Evolutionary conservation across 2,113 vertebrate genomes (phyloP).

Genomic region (Dipodomys merriami): DNA sequence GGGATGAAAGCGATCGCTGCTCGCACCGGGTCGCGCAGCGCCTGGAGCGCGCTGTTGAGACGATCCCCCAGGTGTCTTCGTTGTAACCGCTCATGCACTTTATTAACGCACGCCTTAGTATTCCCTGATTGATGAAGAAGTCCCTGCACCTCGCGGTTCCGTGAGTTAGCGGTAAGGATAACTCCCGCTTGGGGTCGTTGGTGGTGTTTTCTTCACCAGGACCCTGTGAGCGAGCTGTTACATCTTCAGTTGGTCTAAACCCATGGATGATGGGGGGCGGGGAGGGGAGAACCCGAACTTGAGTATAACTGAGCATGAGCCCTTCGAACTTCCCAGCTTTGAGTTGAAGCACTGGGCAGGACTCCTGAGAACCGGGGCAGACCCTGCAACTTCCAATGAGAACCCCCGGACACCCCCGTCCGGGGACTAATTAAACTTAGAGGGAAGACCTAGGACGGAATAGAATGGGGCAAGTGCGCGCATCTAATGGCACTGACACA

Average conservation of each 20-base stretch:
- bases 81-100: too few species aligned
- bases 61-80: too few species aligned
- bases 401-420: background rate
- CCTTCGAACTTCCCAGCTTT: background rate
- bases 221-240: background rate
- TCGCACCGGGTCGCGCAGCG: too few species aligned
- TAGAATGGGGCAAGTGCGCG: background rate
- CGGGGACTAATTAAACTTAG: background rate
- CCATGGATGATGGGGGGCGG: background rate
- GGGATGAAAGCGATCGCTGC: background rate
- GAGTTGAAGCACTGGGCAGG: background rate
- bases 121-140: background rate
- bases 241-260: background rate
- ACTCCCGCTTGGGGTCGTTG: background rate
- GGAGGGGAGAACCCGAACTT: background rate
- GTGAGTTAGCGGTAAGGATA: background rate
- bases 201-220: background rate
- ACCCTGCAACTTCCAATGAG: background rate
- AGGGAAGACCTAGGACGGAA: background rate
- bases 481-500: background rate
- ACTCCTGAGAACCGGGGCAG: background rate
- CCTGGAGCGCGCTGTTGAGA: background rate
- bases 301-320: background rate
- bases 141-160: constrained; percentile 16
- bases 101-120: background rate